Conservation (phyloP, 2,113 vertebrate species). For the Muscicapa adusta region DNA sequence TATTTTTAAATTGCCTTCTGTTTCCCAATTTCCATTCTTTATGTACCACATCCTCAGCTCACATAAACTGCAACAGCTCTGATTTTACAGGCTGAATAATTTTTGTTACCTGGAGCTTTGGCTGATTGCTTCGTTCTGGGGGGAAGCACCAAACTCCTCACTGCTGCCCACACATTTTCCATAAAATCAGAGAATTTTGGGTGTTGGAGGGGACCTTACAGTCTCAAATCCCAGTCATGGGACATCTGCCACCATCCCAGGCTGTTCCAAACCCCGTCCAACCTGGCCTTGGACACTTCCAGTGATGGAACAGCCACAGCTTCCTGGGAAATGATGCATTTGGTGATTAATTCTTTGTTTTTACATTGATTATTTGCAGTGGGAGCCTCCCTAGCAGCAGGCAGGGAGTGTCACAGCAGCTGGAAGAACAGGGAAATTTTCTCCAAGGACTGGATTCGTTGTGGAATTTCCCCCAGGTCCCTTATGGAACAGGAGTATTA, state of each 20-base stretch:
- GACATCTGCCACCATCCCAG: background rate
- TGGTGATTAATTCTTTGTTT: background rate
- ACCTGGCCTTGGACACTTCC: background rate
- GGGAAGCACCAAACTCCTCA: background rate
- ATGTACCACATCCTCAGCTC: background rate
- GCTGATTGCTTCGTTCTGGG: rapidly evolving
- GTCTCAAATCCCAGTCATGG: background rate
- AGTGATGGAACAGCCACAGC: background rate
- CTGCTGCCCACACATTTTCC: rapidly evolving
- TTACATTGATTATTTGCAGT: rapidly evolving
- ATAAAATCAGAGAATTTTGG: background rate
- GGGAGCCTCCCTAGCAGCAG: background rate
- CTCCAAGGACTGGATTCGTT: background rate
- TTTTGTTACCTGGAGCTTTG: background rate
- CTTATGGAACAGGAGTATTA: background rate
- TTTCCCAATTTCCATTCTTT: background rate
- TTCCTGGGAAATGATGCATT: background rate
- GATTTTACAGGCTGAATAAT: background rate
- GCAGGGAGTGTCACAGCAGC: background rate
- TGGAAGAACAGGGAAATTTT: background rate
- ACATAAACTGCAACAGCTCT: background rate
- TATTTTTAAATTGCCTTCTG: background rate
- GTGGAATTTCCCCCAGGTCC: background rate
- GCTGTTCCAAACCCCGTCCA: background rate
- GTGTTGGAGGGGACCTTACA: background rate